Conservation (phyloP, 2,113 vertebrate genomes). For the Xiphophorus couchianus region DNA sequence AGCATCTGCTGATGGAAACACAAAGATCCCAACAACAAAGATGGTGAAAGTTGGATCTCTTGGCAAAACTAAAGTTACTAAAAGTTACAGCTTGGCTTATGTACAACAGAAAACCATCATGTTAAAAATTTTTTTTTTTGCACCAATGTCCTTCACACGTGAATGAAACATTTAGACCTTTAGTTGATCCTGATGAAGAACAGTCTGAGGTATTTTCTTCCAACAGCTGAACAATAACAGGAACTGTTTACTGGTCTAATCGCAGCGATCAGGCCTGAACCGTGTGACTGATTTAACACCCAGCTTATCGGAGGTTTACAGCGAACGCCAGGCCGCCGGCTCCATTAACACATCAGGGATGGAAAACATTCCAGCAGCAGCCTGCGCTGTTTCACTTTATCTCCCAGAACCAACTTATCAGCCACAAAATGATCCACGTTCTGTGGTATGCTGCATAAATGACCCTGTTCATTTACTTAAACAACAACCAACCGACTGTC, state of each 20-base stretch:
- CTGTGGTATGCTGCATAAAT: conserved; percentile 20
- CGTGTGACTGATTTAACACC: conserved; percentile 1
- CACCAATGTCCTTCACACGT: neutral
- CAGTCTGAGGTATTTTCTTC: neutral
- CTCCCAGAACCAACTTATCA: conserved; percentile 5
- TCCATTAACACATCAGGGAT: conserved; percentile 23
- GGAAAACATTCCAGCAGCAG: conserved; percentile 22
- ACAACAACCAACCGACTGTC: neutral
- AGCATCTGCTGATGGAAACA: neutral
- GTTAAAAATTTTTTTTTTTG: no score
- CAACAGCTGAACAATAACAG: conserved; percentile 49
- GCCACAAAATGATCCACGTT: conserved; percentile 5
- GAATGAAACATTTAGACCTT: neutral
- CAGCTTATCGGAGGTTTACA: conserved; percentile 39
- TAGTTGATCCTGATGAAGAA: neutral
- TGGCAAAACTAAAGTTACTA: neutral
- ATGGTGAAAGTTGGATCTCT: neutral
- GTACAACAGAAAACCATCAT: no score
- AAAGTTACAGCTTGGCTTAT: no score
- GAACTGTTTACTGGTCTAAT: conserved; percentile 54
- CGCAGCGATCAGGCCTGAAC: conserved; percentile 15
- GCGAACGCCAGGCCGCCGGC: conserved; percentile 19
- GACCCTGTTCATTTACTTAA: neutral
- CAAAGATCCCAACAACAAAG: neutral
- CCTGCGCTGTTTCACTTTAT: neutral